Conservation (phyloP, 2,113 vertebrate genomes). For the Crotalus horridus region DNA sequence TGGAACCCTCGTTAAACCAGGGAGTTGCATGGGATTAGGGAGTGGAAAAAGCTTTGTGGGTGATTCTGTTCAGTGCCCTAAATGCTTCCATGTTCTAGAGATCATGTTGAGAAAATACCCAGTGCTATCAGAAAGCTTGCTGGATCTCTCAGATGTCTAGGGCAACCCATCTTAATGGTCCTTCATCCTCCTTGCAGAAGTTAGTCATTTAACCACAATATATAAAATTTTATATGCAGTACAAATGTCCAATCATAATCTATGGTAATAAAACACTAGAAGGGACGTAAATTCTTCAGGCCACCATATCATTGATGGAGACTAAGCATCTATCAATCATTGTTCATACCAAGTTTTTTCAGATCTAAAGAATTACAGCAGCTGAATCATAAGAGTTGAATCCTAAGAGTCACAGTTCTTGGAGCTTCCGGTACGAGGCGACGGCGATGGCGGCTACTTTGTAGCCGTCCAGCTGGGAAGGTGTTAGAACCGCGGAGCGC, state of each 20-base stretch:
- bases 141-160: neutral
- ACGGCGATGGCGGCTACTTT: too few species aligned
- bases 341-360: neutral
- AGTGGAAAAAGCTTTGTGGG: neutral
- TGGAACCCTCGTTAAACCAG: neutral
- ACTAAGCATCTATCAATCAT: neutral
- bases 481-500: too few species aligned
- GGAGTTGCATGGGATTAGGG: neutral
- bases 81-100: neutral
- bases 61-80: neutral
- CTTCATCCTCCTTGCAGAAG: neutral
- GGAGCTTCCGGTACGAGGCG: too few species aligned
- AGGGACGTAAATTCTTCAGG: neutral
- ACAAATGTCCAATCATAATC: neutral
- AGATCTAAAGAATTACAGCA: neutral
- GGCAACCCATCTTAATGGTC: neutral
- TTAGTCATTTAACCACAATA: neutral
- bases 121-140: neutral
- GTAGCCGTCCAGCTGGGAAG: too few species aligned
- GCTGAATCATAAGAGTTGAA: neutral
- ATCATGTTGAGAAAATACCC: neutral
- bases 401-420: neutral
- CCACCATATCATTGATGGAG: neutral
- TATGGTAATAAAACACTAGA: neutral
- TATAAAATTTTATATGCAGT: neutral